phyloP scores from a whole-genome alignment of 2,113 vertebrate genomes.

The Labeo catla region DNA sequence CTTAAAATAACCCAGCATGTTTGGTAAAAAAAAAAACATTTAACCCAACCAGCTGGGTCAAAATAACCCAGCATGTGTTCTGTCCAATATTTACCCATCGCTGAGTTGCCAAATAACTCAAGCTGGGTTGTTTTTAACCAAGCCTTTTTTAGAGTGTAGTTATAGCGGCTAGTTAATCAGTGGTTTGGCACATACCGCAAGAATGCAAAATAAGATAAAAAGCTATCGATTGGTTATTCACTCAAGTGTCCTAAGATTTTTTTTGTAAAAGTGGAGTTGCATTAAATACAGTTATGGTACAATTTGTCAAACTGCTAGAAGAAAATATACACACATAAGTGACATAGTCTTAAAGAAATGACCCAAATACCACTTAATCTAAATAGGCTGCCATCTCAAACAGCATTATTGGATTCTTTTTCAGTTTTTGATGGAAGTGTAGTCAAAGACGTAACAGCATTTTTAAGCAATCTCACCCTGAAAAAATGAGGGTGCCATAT shows the following conservation, averaged over 20 bases:
- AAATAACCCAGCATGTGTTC: too few species aligned
- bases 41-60: too few species aligned
- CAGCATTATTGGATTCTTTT: background rate
- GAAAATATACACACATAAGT: background rate
- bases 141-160: too few species aligned
- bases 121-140: too few species aligned
- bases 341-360: background rate
- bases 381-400: background rate
- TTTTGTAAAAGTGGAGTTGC: too few species aligned
- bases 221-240: background rate
- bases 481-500: background rate
- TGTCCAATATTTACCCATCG: too few species aligned
- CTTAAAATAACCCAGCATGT: too few species aligned
- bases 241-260: background rate
- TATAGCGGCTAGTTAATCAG: background rate
- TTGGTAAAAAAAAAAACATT: too few species aligned
- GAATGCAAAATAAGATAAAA: background rate
- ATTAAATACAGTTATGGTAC: background rate
- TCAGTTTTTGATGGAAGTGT: constrained; percentile 5
- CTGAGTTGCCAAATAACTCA: too few species aligned
- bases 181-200: too few species aligned
- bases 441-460: background rate
- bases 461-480: background rate
- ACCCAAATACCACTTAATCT: background rate
- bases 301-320: background rate